phyloP scores from a whole-genome alignment of 2,888 invertebrate genomes.

The Caenorhabditis doughertyi region DNA sequence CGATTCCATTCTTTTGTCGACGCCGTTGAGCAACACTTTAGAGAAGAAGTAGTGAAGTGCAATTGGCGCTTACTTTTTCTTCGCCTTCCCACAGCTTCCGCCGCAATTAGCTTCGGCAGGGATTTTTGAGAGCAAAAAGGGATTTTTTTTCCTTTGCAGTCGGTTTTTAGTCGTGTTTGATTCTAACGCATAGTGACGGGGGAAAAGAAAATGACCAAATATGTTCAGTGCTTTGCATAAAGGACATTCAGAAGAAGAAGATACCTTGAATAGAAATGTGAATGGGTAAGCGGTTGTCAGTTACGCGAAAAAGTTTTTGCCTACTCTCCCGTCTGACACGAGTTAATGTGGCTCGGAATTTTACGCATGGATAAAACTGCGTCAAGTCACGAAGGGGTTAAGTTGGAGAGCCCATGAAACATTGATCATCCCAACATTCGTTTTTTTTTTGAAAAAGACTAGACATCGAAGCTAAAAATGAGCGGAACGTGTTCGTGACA shows the following conservation, averaged over 20 bases:
- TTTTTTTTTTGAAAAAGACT: conserved; percentile 1
- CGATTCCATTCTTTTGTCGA: conserved; percentile 37
- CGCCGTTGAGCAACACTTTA: conserved; percentile 44
- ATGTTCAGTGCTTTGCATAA: conserved; percentile 1
- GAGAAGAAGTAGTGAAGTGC: conserved; percentile 49
- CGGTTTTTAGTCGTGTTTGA: conserved; percentile 4
- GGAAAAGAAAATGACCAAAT: conserved; percentile 6
- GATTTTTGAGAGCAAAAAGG: conserved; percentile 47
- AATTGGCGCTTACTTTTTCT: conserved; percentile 59
- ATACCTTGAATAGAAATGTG: conserved; percentile 24
- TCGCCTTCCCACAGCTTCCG: conserved; percentile 45
- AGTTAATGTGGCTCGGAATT: conserved; percentile 61
- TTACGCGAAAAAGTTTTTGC: conserved; percentile 1
- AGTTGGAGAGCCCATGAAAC: conserved; percentile 33
- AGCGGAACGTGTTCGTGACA: conserved; percentile 53
- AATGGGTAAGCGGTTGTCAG: conserved; percentile 50
- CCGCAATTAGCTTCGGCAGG: conserved; percentile 55
- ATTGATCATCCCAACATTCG: conserved; percentile 35
- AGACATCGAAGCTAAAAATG: neutral
- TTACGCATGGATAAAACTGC: conserved; percentile 55
- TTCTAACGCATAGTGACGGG: conserved; percentile 5
- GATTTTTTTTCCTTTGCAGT: neutral
- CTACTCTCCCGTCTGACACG: conserved; percentile 36
- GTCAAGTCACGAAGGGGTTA: conserved; percentile 22
- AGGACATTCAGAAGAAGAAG: conserved; percentile 25